Base-by-base conservation (phyloP, 2,797 vertebrate species). In the Apogon talboti region DNA sequence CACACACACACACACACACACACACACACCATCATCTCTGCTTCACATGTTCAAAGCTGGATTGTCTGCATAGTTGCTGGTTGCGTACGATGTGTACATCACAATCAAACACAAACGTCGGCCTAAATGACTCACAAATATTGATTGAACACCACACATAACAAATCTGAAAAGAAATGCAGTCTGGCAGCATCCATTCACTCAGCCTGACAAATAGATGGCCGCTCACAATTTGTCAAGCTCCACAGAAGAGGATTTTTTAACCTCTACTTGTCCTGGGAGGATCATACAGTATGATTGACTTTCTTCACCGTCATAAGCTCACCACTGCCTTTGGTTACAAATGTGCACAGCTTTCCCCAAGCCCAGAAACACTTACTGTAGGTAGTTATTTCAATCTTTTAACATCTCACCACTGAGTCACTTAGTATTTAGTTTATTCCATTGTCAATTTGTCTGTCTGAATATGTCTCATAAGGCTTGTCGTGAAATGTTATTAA, bases 11-110 rank as follows among this genome's bases (percentile, higher is more conserved):
- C 24, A 28, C 24, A 28, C 24, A 28, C 24, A 28, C 24, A 7
- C 64, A 37, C 19, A 16, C 42, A 46, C 44, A 42, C 11, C 12
- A 41, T 21, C 40, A 24, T 35, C n/a, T 12, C 7, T 14, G 24
- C 21, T 21, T 49, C 42, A 46, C 18, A 49, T 40, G 28, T 57
- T 73, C 72, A 74, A 66, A 69, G 44, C 37, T 47, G 52, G 19
- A 16, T 28, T 16, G 7, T 2, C 0, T 33, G 35, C 24, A 28
- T 28, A 28, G 24, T 28, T 28, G 4, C 24, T 28, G 24, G 24
- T 28, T 57, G 18, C 43, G 37, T 42, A 28, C 40, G 4, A 21
- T 59, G 33, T 72, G 65, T 13, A 9, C 15, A 33, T 62, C 11
- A 1, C 16, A 6, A 16, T 42, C 51, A 28, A 2, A 28, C 43